Percentiles rank a stretch among this genome's conserved stretches.
phyloP scores from a whole-genome alignment of 2,797 vertebrate species.

The Hirundo rustica region DNA sequence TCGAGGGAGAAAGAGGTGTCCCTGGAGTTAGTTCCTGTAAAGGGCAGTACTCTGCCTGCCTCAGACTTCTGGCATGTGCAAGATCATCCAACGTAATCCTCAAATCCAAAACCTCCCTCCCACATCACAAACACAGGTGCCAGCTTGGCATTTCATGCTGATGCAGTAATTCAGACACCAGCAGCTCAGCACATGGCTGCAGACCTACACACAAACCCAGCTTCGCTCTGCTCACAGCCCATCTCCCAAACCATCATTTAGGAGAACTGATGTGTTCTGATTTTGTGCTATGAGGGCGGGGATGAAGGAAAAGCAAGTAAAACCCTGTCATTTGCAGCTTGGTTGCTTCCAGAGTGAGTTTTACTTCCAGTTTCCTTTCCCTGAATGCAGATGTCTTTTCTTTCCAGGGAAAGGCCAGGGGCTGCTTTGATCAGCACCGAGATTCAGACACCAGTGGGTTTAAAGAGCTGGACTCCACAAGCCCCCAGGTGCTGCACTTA shows the following conservation, averaged over 20 bases:
- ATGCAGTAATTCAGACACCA: background rate
- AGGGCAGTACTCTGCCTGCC: background rate
- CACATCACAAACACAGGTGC: background rate
- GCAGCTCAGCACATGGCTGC: background rate
- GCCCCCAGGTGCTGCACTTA: background rate
- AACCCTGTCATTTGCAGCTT: background rate
- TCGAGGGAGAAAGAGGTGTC: background rate
- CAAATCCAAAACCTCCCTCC: background rate
- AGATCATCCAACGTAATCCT: background rate
- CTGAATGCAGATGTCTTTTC: rapidly evolving
- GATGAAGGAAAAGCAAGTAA: background rate
- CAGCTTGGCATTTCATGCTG: background rate
- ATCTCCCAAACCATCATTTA: background rate
- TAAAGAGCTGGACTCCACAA: background rate
- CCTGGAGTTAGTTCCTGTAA: background rate
- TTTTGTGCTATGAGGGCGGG: background rate
- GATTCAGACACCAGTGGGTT: background rate
- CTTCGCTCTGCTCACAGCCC: background rate
- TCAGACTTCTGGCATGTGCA: background rate
- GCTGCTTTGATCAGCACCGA: background rate
- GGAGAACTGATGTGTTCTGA: background rate
- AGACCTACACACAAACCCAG: background rate
- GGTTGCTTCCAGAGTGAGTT: background rate
- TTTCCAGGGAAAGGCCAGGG: background rate
- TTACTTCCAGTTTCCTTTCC: conserved; percentile 2